Conservation (phyloP, 92 coral and sea anemone species). For the Zoanthus sansibaricus region DNA sequence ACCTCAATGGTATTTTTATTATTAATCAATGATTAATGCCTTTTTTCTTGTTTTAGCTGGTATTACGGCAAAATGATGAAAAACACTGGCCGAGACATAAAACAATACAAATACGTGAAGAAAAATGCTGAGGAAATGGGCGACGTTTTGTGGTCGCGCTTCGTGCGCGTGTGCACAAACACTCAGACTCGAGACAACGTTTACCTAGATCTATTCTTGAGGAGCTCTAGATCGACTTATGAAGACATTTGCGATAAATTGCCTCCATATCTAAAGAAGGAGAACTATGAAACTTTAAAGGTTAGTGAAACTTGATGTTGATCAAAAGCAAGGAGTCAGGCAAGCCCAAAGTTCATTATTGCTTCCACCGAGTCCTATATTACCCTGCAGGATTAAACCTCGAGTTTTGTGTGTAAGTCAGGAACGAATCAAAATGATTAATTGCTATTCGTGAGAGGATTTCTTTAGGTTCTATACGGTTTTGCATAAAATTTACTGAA, state of each 20-base stretch:
- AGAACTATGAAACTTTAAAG: slow-evolving; percentile 33
- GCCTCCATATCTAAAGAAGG: slow-evolving; percentile 37
- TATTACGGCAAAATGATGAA: background rate
- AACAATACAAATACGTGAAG: slow-evolving; percentile 36
- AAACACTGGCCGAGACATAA: slow-evolving; percentile 22
- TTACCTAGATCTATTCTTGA: slow-evolving; percentile 31
- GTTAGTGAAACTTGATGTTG: background rate
- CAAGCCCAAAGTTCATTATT: background rate
- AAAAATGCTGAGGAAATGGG: background rate
- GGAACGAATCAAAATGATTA: too few relatives aligned
- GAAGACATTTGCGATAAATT: background rate
- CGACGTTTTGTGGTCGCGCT: slow-evolving; percentile 18
- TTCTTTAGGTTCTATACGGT: too few relatives aligned
- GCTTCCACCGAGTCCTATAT: background rate
- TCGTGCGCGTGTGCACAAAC: slow-evolving; percentile 14
- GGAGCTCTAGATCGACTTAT: slow-evolving; percentile 23
- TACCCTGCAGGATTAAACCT: too few relatives aligned
- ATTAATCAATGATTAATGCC: background rate
- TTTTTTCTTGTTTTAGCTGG: background rate
- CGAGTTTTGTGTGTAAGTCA: too few relatives aligned
- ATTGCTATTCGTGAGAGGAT: too few relatives aligned
- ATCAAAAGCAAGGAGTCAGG: background rate
- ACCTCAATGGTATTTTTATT: too few relatives aligned
- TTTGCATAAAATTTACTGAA: too few relatives aligned
- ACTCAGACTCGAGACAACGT: slow-evolving; percentile 13